These are phyloP conservation scores for Unio delphinus DNA, from an alignment of 2,888 invertebrate genomes.

Conservation along the genomic window DNA sequence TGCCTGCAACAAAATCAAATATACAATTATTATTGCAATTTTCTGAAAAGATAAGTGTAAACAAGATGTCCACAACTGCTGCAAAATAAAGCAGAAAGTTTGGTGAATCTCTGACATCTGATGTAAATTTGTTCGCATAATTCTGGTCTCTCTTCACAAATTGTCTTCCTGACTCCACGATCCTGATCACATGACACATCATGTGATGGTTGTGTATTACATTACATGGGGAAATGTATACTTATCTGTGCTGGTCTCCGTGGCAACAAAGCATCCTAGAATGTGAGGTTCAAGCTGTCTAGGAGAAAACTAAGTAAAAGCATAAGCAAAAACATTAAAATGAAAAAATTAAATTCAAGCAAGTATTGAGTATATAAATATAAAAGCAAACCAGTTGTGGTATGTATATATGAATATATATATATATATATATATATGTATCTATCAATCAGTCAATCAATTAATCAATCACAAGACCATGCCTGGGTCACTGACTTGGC, in stretches of 20 bases:
- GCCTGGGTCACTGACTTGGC: slow-evolving; percentile 47
- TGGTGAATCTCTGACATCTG: too few relatives aligned
- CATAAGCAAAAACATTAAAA: slow-evolving; percentile 19
- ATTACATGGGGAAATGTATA: slow-evolving; percentile 19
- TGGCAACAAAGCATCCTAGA: slow-evolving; percentile 2
- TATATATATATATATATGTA: slow-evolving; percentile 13
- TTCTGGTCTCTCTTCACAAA: too few relatives aligned
- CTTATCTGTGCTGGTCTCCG: slow-evolving; percentile 23
- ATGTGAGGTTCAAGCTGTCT: slow-evolving; percentile 15
- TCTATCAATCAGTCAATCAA: slow-evolving; percentile 19
- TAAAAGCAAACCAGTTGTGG: slow-evolving; percentile 13
- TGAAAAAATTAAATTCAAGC: slow-evolving; percentile 15
- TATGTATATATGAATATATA: slow-evolving; percentile 26
- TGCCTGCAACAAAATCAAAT: too few relatives aligned
- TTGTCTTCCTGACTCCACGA: too few relatives aligned
- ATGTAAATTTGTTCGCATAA: too few relatives aligned
- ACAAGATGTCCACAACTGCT: too few relatives aligned
- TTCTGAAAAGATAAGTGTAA: too few relatives aligned
- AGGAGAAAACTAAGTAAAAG: slow-evolving; percentile 37
- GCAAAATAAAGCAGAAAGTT: too few relatives aligned
- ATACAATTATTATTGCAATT: too few relatives aligned
- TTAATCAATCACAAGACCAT: slow-evolving; percentile 32
- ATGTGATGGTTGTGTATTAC: slow-evolving; percentile 15
- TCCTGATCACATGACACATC: too few relatives aligned
- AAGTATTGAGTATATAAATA: slow-evolving; percentile 12